Evolutionary conservation across 2,113 vertebrate genomes (phyloP).

Genomic region (Hirundichthys speculiger): DNA sequence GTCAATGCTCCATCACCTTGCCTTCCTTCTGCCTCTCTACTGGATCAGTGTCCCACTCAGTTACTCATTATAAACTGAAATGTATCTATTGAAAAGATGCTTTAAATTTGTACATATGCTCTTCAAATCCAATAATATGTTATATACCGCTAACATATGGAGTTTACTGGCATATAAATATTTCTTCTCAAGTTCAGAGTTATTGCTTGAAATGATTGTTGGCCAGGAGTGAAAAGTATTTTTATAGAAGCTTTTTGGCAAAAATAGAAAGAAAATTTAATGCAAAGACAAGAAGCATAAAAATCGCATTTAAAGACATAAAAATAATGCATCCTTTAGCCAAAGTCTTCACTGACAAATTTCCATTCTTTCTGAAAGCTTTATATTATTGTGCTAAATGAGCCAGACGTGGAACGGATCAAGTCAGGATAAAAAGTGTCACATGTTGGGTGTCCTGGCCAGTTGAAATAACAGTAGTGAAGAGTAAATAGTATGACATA

Average conservation of each 20-base stretch:
- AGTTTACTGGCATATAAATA: too few species aligned
- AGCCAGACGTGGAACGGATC: constrained; percentile 34
- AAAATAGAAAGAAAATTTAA: neutral
- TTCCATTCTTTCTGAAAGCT: constrained; percentile 5
- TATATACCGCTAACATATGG: too few species aligned
- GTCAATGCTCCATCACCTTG: constrained; percentile 51
- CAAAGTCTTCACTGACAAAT: neutral
- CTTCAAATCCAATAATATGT: constrained; percentile 38
- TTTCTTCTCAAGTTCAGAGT: too few species aligned
- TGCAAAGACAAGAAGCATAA: too few species aligned
- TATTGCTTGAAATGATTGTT: constrained; percentile 5
- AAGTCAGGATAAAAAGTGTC: constrained; percentile 34
- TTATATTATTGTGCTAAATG: neutral
- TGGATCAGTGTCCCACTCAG: constrained; percentile 54
- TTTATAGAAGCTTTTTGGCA: neutral
- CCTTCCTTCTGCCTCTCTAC: constrained; percentile 47
- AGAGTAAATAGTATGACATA: too few species aligned
- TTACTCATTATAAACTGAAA: constrained; percentile 48
- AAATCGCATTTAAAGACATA: neutral
- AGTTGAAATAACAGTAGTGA: constrained; percentile 61
- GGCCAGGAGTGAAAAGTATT: too few species aligned
- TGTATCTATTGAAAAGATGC: constrained; percentile 40
- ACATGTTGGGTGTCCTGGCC: constrained; percentile 29
- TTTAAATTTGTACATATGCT: constrained; percentile 28
- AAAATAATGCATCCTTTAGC: neutral